A percentile compares a stretch with the other conserved stretches of the same genome.
These are phyloP conservation scores for Campopleginae sp. DNA, from an alignment of 2,888 invertebrate genomes.

Conservation along the genomic window DNA sequence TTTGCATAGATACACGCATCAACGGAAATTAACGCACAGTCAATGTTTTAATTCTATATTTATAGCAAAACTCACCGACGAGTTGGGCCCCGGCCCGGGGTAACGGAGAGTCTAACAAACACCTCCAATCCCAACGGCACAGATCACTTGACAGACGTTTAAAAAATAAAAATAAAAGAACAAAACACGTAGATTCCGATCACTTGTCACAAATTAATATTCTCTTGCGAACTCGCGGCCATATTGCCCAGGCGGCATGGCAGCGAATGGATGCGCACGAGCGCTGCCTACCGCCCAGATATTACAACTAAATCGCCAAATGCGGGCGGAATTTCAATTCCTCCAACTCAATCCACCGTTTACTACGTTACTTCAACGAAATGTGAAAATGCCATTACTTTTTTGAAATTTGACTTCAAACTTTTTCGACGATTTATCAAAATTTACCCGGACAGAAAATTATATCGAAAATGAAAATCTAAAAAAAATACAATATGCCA, in stretches of 20 bases:
- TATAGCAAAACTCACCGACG: slow-evolving; percentile 70
- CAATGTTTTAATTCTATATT: slow-evolving; percentile 33
- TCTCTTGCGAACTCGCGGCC: slow-evolving; percentile 75
- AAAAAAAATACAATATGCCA: background rate
- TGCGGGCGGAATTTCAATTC: background rate
- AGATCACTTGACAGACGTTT: slow-evolving; percentile 64
- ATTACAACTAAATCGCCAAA: slow-evolving; percentile 19
- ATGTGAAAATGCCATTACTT: background rate
- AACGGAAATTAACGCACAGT: slow-evolving; percentile 53
- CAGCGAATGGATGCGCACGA: slow-evolving; percentile 36
- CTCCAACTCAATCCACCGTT: background rate
- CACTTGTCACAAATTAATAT: slow-evolving; percentile 79
- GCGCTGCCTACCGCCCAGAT: slow-evolving; percentile 13
- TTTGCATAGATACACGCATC: slow-evolving; percentile 57
- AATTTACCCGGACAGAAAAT: background rate
- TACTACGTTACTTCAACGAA: background rate
- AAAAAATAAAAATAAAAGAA: slow-evolving; percentile 28
- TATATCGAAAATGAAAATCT: background rate
- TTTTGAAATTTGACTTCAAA: background rate
- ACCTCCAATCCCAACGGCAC: slow-evolving; percentile 64
- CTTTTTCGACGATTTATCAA: background rate
- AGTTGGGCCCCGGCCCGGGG: slow-evolving; percentile 68
- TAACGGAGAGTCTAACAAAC: slow-evolving; percentile 59
- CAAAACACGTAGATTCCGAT: slow-evolving; percentile 66
- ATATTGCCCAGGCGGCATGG: slow-evolving; percentile 76